phyloP scores from a whole-genome alignment of 2,888 invertebrate species.

The Eristalinus aeneus region DNA sequence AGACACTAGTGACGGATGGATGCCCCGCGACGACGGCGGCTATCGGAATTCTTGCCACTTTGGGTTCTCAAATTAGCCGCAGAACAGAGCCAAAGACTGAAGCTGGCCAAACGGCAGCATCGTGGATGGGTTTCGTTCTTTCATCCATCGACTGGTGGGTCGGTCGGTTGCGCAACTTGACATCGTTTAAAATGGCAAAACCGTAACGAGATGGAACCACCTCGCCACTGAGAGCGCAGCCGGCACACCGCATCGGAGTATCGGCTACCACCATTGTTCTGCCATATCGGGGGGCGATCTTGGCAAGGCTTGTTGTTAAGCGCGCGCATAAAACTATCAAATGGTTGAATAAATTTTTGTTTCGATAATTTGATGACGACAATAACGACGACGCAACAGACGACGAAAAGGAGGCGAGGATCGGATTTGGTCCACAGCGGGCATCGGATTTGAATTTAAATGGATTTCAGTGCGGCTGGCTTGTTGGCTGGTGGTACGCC shows the following conservation, averaged over 20 bases:
- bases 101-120: too few species aligned
- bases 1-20: constrained; percentile 14
- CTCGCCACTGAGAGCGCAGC: not conserved
- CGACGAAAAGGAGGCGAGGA: not conserved
- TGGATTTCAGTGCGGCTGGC: not conserved
- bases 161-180: constrained; percentile 1
- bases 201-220: constrained; percentile 21
- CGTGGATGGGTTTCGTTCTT: not conserved
- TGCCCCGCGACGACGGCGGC: not conserved
- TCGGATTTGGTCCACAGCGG: constrained; percentile 23
- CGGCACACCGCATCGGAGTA: not conserved
- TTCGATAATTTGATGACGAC: constrained; percentile 32
- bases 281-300: constrained; percentile 38
- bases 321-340: constrained; percentile 35
- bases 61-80: constrained; percentile 25
- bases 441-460: constrained; percentile 14
- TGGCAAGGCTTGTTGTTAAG: not conserved
- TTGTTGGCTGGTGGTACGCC: not conserved
- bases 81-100: not conserved
- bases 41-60: constrained; percentile 34
- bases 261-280: constrained; percentile 36
- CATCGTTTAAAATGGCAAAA: constrained; percentile 37
- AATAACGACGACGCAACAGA: not conserved
- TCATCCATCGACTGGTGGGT: not conserved
- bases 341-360: constrained; percentile 42